These are phyloP conservation scores for Coluber constrictor DNA, from an alignment of 2,797 vertebrate genomes.

Conservation along the genomic window DNA sequence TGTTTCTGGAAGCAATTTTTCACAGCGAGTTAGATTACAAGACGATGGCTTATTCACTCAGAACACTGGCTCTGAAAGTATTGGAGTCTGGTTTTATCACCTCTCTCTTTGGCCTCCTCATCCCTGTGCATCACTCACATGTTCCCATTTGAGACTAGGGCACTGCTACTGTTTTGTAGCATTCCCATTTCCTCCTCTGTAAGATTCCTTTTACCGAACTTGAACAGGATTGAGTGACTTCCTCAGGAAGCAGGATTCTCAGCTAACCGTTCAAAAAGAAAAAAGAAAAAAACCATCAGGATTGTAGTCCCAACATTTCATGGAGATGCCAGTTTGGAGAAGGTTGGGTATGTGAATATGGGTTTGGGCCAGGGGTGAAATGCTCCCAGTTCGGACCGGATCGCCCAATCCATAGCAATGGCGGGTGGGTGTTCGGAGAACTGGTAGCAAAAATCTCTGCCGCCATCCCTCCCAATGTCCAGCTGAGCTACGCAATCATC, in stretches of 20 bases:
- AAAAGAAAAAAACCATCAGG: background rate
- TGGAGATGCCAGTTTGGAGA: background rate
- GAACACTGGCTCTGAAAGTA: background rate
- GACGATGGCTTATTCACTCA: background rate
- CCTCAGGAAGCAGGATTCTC: background rate
- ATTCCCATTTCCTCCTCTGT: background rate
- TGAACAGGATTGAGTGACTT: background rate
- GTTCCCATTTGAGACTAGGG: background rate
- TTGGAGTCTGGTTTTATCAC: background rate
- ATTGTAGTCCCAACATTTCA: background rate
- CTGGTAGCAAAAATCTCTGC: no score
- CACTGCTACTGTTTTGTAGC: background rate
- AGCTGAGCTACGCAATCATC: no score
- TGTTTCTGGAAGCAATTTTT: background rate
- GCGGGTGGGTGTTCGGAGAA: no score
- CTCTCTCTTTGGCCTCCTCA: background rate
- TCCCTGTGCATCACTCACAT: background rate
- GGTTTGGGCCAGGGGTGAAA: background rate
- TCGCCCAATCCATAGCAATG: no score
- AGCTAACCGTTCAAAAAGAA: background rate
- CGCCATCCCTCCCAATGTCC: no score
- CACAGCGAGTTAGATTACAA: background rate
- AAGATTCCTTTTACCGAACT: background rate
- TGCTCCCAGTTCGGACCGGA: no score
- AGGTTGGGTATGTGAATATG: background rate